Base-by-base conservation (phyloP, 2,113 vertebrate genomes). In the Triplophysa tibetana region DNA sequence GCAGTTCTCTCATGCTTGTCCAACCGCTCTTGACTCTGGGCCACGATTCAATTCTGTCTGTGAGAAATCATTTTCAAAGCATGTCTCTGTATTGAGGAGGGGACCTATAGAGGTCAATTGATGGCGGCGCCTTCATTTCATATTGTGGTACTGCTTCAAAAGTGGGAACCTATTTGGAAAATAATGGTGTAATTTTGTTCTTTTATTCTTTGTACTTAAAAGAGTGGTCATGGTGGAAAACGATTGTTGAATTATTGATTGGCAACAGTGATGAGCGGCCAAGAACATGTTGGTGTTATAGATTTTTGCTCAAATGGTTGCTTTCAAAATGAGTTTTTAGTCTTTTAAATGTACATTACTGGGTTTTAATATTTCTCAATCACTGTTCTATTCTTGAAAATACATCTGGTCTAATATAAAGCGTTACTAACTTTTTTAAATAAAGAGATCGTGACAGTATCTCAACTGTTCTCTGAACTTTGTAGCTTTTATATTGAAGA, bases 1-100 rank as follows among this genome's bases (percentile, higher is more conserved):
- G 58, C 58, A 4, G 72, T 24, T 54, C 62, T 65, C 74, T 76
- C 62, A 76, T 65, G 43, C 62, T 76, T 38, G 62, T 64, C 74
- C 74, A 76, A n/a, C 61, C 8, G 74, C 74, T 76, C 74, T 76
- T 76, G 74, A 76, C 74, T 76, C 26, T 54, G 45, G 74, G 74
- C 74, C 74, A 65, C 61, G 45, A 76, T 65, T 65, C 74, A 76
- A 38, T 76, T 76, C 74, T 54, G 61, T 76, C 45, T 76, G 33
- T 65, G 74, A 65, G 74, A 76, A 76, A 76, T 76, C 74, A 76
- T 76, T 76, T 76, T 76, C 24, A 65, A 76, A 76, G 74, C 74
- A 21, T 52, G 43, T 63, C 61, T 64, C 60, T 76, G 61, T 64
- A 65, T 76, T 76, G 74, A 52, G 26, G 11, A 52, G 74, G 21